These are phyloP conservation scores for Muscidifurax raptorellus DNA, from an alignment of 1,140 invertebrate genomes.

Conservation along the genomic window DNA sequence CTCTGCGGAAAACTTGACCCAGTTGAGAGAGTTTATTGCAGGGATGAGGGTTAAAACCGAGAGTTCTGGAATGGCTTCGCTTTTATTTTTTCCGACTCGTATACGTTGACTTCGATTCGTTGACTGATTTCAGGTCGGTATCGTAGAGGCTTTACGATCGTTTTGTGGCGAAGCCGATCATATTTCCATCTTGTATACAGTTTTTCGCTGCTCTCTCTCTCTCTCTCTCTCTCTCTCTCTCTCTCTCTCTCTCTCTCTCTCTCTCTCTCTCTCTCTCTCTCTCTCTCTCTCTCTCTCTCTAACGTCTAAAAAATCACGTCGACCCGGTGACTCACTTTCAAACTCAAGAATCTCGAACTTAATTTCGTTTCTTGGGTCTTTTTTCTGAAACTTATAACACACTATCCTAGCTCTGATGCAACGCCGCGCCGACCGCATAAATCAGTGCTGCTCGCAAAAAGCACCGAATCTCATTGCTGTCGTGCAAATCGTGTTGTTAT, in stretches of 20 bases:
- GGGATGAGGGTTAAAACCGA: conserved; percentile 35
- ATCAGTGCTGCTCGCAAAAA: neutral
- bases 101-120: neutral
- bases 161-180: too few species aligned
- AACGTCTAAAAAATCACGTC: too few species aligned
- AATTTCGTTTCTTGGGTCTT: neutral
- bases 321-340: too few species aligned
- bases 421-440: neutral
- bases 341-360: neutral
- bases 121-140: neutral
- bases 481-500: neutral
- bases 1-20: conserved; percentile 38
- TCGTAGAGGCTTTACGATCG: neutral
- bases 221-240: too few species aligned
- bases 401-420: neutral
- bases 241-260: too few species aligned
- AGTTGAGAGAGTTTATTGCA: neutral
- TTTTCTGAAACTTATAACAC: neutral
- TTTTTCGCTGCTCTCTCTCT: too few species aligned
- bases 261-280: too few species aligned
- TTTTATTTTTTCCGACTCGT: neutral
- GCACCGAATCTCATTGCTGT: neutral
- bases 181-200: too few species aligned
- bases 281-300: too few species aligned
- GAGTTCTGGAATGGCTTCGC: conserved; percentile 31